Evolutionary conservation across 2,888 invertebrate genomes (phyloP).

Genomic region (Lasioglossum vierecki): DNA sequence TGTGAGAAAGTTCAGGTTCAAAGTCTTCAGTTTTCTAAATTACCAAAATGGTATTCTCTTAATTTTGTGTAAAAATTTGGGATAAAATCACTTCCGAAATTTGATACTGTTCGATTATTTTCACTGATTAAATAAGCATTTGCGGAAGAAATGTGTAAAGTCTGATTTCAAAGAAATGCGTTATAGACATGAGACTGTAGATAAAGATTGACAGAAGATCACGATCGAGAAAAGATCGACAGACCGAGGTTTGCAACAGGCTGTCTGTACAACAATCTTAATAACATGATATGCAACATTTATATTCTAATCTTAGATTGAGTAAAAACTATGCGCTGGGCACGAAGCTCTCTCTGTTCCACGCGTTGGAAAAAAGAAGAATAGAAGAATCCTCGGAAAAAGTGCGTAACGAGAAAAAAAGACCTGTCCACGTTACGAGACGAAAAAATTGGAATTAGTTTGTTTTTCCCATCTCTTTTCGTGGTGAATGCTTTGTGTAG

Average conservation of each 20-base stretch:
- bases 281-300: slow-evolving; percentile 84
- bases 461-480: slow-evolving; percentile 47
- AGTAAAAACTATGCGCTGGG: slow-evolving; percentile 83
- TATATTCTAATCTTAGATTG: slow-evolving; percentile 82
- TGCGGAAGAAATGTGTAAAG: background rate
- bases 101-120: background rate
- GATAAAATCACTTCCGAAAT: background rate
- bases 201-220: background rate
- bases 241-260: slow-evolving; percentile 77
- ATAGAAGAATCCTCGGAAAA: slow-evolving; percentile 72
- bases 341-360: slow-evolving; percentile 73
- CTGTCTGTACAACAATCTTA: slow-evolving; percentile 83
- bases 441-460: slow-evolving; percentile 46
- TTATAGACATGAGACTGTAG: background rate
- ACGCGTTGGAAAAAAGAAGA: slow-evolving; percentile 72
- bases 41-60: background rate
- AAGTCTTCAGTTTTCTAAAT: background rate
- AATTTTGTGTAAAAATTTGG: background rate
- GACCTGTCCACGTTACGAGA: slow-evolving; percentile 63
- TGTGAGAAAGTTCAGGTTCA: too few species aligned
- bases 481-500: slow-evolving; percentile 42
- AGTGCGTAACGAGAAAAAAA: slow-evolving; percentile 81
- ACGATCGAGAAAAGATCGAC: slow-evolving; percentile 62
- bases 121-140: background rate
- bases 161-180: slow-evolving; percentile 21